phyloP scores from a whole-genome alignment of 2,888 invertebrate species.

The Himalopsyche japonica region DNA sequence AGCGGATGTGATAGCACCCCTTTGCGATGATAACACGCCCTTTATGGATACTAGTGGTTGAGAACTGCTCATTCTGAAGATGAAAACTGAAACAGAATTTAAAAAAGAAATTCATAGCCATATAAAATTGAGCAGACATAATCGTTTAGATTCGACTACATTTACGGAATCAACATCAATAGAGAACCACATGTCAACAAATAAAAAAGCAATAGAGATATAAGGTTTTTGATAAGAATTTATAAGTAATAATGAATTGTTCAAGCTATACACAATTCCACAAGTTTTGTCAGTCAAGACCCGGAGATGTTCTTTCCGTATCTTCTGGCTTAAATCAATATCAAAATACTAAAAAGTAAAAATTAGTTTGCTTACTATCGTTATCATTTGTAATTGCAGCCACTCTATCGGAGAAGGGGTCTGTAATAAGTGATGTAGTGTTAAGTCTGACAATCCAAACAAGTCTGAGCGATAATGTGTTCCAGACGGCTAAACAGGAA shows the following conservation, averaged over 20 bases:
- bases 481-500: conserved; percentile 70
- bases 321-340: neutral
- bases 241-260: too few relatives aligned
- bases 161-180: too few relatives aligned
- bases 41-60: conserved; percentile 50
- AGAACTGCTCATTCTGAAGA: conserved; percentile 54
- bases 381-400: conserved; percentile 67
- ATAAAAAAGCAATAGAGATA: too few relatives aligned
- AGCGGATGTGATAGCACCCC: conserved; percentile 53
- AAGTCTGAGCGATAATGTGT: conserved; percentile 69
- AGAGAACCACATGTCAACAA: too few relatives aligned
- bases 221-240: too few relatives aligned
- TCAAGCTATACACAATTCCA: too few relatives aligned
- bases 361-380: conserved; percentile 56
- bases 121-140: too few relatives aligned
- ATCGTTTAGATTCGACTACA: too few relatives aligned
- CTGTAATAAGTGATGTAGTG: conserved; percentile 53
- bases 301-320: too few relatives aligned
- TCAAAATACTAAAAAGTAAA: neutral
- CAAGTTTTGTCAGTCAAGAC: too few relatives aligned
- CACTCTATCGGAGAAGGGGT: conserved; percentile 68
- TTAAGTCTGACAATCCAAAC: conserved; percentile 66
- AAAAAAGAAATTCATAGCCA: neutral
- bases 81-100: conserved; percentile 50
- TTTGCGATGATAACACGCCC: conserved; percentile 47